These are phyloP conservation scores for Darevskia mixta DNA, from an alignment of 2,797 vertebrate species.

Conservation along the genomic window DNA sequence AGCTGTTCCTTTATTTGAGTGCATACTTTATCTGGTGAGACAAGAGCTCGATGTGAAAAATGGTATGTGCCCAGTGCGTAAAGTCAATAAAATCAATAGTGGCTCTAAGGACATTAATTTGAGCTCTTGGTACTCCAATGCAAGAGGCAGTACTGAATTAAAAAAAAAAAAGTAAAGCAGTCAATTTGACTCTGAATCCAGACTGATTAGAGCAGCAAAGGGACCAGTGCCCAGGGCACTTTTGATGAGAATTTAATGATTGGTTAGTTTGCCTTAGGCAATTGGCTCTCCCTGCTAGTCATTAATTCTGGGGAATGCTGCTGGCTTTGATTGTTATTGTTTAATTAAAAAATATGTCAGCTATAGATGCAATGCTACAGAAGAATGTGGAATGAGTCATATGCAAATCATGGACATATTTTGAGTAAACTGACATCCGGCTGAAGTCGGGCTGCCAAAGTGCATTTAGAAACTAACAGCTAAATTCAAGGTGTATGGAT, in stretches of 20 bases:
- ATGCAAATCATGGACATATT: slow-evolving; percentile 43
- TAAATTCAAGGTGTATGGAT: not conserved
- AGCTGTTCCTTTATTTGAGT: not conserved
- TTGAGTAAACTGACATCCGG: slow-evolving; percentile 28
- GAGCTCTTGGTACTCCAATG: not conserved
- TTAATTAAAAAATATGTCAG: slow-evolving; percentile 62
- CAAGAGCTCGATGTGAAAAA: slow-evolving; percentile 34
- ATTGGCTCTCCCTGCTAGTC: slow-evolving; percentile 44
- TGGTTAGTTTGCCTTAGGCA: slow-evolving; percentile 56
- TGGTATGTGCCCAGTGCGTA: not conserved
- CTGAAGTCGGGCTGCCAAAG: not conserved
- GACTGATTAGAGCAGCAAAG: slow-evolving; percentile 37
- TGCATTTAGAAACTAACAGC: not conserved
- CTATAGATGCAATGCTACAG: slow-evolving; percentile 37
- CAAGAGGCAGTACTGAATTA: not conserved
- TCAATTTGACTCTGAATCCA: slow-evolving; percentile 34
- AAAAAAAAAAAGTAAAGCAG: not conserved
- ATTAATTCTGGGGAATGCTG: slow-evolving; percentile 66
- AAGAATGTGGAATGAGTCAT: slow-evolving; percentile 49
- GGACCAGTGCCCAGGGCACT: slow-evolving; percentile 44
- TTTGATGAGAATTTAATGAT: slow-evolving; percentile 69
- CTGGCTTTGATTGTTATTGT: slow-evolving; percentile 43
- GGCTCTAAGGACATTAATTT: slow-evolving; percentile 27
- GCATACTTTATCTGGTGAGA: not conserved
- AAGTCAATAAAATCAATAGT: slow-evolving; percentile 31